These are phyloP conservation scores for Mylabris sibirica DNA, from an alignment of 2,888 invertebrate genomes.

Conservation along the genomic window DNA sequence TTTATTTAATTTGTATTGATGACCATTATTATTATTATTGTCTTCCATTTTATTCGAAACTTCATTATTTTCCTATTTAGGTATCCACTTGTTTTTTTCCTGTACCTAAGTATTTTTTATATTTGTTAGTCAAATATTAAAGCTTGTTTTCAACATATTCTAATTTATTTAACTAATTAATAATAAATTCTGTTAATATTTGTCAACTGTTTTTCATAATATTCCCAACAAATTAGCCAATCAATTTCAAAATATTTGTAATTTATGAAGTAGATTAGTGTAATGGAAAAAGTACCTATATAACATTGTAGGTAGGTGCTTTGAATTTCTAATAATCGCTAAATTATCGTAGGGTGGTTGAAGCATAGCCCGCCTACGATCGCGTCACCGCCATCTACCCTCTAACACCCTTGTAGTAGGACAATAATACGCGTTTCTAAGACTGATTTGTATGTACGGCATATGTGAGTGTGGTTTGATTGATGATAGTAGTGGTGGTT, in stretches of 20 bases:
- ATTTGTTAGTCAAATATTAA: neutral
- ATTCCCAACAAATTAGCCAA: neutral
- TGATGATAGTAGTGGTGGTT: constrained; percentile 27
- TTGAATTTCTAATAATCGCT: too few relatives aligned
- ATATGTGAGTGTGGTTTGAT: constrained; percentile 21
- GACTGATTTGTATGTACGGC: constrained; percentile 32
- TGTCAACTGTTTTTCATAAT: neutral
- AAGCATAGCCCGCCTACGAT: neutral
- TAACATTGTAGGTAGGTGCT: too few relatives aligned
- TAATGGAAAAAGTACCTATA: too few relatives aligned
- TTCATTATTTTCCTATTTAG: neutral
- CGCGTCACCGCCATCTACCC: neutral
- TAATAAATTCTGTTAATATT: neutral
- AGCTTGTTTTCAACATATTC: neutral
- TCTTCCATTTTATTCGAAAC: neutral
- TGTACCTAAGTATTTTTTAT: too few relatives aligned
- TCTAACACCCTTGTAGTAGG: neutral
- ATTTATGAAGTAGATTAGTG: neutral
- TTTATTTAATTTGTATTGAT: constrained; percentile 28
- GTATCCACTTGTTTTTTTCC: neutral
- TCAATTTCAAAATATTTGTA: neutral
- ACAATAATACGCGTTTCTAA: constrained; percentile 10
- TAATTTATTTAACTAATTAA: neutral
- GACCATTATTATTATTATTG: neutral
- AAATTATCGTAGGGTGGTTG: too few relatives aligned